Conservation (phyloP, 2,888 invertebrate genomes). For the Agrotis ipsilon region DNA sequence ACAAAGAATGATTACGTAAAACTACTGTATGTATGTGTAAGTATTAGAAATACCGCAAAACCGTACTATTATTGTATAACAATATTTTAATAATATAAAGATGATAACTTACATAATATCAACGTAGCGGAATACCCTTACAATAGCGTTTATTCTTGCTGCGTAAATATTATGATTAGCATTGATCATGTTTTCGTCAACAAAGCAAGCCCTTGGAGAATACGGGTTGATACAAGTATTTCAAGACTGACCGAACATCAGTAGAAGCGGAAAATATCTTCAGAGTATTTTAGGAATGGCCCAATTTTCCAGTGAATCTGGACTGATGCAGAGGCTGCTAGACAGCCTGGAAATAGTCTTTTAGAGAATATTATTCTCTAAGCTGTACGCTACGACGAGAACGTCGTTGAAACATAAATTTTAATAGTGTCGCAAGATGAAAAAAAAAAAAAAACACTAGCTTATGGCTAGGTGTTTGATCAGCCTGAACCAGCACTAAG, state of each 20-base stretch:
- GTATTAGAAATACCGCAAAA: slow-evolving; percentile 6
- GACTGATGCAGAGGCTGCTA: too few relatives aligned
- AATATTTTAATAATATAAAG: not conserved
- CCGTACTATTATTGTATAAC: not conserved
- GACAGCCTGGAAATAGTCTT: too few relatives aligned
- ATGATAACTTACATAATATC: not conserved
- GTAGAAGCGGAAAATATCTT: not conserved
- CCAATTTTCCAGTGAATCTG: not conserved
- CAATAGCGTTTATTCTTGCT: not conserved
- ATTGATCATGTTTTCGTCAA: not conserved
- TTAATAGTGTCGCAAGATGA: too few relatives aligned
- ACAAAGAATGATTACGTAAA: slow-evolving; percentile 29
- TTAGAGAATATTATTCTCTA: too few relatives aligned
- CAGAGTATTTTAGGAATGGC: not conserved
- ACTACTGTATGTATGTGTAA: too few relatives aligned
- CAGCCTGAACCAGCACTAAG: too few relatives aligned
- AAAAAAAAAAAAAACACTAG: too few relatives aligned
- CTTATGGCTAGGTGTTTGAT: too few relatives aligned
- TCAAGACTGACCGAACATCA: not conserved
- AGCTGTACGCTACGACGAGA: too few relatives aligned
- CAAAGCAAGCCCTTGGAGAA: not conserved
- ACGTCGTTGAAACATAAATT: too few relatives aligned
- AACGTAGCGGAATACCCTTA: not conserved
- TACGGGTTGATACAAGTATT: not conserved
- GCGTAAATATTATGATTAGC: not conserved